phyloP scores from a whole-genome alignment of 2,888 invertebrate genomes.

The Abscondita cerata region DNA sequence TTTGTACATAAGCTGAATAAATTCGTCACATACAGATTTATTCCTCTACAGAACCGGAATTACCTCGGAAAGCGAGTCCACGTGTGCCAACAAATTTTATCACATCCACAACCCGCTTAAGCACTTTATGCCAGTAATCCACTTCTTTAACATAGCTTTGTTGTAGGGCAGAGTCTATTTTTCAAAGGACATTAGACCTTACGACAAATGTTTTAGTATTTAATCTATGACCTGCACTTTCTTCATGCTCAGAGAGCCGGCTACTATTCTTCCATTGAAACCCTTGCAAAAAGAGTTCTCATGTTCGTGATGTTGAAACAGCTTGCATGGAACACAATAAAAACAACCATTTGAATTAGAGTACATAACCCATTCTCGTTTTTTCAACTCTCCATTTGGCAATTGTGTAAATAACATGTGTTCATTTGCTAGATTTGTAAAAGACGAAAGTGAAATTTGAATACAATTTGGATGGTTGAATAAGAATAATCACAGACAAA shows the following conservation, averaged over 20 bases:
- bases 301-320: no score
- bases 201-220: background rate
- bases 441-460: no score
- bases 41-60: constrained; percentile 38
- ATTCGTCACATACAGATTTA: background rate
- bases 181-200: background rate
- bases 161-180: no score
- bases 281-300: background rate
- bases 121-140: constrained; percentile 33
- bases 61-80: no score
- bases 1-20: background rate
- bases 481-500: no score
- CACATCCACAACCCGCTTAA: constrained; percentile 35
- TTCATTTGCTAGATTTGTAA: background rate
- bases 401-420: background rate
- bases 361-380: background rate
- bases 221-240: no score
- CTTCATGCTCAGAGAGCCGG: no score
- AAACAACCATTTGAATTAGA: background rate
- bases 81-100: constrained; percentile 36
- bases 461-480: no score
- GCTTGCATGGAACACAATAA: background rate
- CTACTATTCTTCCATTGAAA: background rate
- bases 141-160: no score
- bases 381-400: background rate